Percentiles rank a stretch among this genome's conserved stretches.
phyloP scores from a whole-genome alignment of 2,797 vertebrate genomes.

The Chelmon rostratus region DNA sequence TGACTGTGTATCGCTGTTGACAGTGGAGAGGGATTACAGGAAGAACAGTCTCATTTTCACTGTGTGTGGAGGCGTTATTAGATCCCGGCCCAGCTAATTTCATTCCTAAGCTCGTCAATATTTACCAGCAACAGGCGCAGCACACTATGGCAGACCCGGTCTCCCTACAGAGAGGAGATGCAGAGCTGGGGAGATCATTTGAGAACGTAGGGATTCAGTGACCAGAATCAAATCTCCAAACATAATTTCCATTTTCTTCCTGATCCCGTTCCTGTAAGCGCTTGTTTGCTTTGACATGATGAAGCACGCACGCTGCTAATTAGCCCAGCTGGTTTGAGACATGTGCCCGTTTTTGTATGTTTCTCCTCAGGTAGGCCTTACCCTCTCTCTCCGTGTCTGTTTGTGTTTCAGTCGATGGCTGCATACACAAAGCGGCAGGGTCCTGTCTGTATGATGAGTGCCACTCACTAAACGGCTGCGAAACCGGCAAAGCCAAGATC shows the following conservation, averaged over 20 bases:
- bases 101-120: slow-evolving; percentile 81
- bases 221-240: slow-evolving; percentile 38
- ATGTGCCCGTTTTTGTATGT: slow-evolving; percentile 22
- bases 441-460: slow-evolving; percentile 95
- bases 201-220: slow-evolving; percentile 29
- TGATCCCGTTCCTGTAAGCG: slow-evolving; percentile 33
- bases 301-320: slow-evolving; percentile 47
- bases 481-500: slow-evolving; percentile 97
- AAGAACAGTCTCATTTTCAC: slow-evolving; percentile 82
- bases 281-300: slow-evolving; percentile 64
- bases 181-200: slow-evolving; percentile 43
- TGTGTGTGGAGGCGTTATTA: slow-evolving; percentile 80
- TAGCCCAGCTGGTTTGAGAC: slow-evolving; percentile 44
- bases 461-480: slow-evolving; percentile 94
- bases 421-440: slow-evolving; percentile 97
- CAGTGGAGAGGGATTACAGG: slow-evolving; percentile 81
- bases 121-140: slow-evolving; percentile 79
- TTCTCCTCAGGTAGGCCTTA: slow-evolving; percentile 50
- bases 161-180: slow-evolving; percentile 53
- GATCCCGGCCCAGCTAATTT: slow-evolving; percentile 82
- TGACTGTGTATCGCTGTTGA: slow-evolving; percentile 72
- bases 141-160: slow-evolving; percentile 47
- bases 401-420: slow-evolving; percentile 93
- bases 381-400: slow-evolving; percentile 61
- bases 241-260: slow-evolving; percentile 29